Evolutionary conservation across 1,140 invertebrate genomes (phyloP).

Genomic region (Penaeus vannamei): DNA sequence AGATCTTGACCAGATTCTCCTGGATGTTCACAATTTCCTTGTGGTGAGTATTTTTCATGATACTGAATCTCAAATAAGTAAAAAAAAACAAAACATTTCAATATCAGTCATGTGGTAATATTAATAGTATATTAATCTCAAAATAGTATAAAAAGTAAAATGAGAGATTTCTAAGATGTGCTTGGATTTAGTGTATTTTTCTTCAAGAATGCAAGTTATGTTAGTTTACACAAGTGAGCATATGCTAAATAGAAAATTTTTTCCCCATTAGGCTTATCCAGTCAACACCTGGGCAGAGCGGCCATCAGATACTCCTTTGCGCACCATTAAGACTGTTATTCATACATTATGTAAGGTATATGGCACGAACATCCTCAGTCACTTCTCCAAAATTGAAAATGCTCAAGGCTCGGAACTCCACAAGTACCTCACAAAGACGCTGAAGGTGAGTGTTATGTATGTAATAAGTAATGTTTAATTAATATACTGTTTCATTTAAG

Average conservation of each 20-base stretch:
- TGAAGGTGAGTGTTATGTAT: conserved; percentile 52
- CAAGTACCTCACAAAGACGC: conserved; percentile 67
- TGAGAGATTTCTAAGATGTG: too few relatives aligned
- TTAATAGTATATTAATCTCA: not conserved
- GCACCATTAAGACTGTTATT: conserved; percentile 92
- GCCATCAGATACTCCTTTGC: conserved; percentile 82
- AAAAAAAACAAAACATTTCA: not conserved
- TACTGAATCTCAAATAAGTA: too few relatives aligned
- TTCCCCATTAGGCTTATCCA: conserved; percentile 80
- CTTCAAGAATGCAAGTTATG: too few relatives aligned
- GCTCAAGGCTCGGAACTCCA: conserved; percentile 68
- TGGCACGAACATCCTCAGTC: conserved; percentile 70
- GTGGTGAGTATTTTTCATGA: conserved; percentile 69
- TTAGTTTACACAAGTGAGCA: too few relatives aligned
- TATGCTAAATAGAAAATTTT: not conserved
- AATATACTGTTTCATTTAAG: too few relatives aligned
- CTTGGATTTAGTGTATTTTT: too few relatives aligned
- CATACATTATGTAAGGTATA: conserved; percentile 81
- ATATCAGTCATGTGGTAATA: not conserved
- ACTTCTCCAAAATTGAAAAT: conserved; percentile 69
- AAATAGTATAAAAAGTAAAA: too few relatives aligned
- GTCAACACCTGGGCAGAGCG: conserved; percentile 84
- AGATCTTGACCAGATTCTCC: conserved; percentile 84
- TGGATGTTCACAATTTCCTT: conserved; percentile 89
- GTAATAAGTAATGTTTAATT: too few relatives aligned